Percentiles rank a stretch among this genome's conserved stretches.
These are phyloP conservation scores for Andrena marginata DNA, from an alignment of 2,888 invertebrate species.

Conservation along the genomic window DNA sequence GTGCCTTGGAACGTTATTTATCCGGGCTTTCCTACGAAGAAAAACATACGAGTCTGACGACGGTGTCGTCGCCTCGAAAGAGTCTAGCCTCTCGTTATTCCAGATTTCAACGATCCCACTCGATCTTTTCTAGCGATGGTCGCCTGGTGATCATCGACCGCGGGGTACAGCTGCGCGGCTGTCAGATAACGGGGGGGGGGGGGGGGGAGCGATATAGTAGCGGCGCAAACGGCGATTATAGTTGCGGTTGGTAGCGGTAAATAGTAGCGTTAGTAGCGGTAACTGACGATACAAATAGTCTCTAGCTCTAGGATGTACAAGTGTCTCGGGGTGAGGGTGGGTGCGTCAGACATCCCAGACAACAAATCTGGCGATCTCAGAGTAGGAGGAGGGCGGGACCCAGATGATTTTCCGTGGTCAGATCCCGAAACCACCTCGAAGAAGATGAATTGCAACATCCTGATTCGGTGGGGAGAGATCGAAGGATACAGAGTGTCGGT, in stretches of 20 bases:
- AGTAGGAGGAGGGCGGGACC: too few species aligned
- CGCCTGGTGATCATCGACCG: constrained; percentile 29
- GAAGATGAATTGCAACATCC: constrained; percentile 7
- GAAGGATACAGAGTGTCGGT: constrained; percentile 21
- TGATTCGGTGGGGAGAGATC: constrained; percentile 19
- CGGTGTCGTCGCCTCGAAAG: constrained; percentile 39
- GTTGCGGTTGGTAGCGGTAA: constrained; percentile 58
- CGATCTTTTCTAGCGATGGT: not conserved
- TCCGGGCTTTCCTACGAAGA: not conserved
- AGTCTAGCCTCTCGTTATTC: constrained; percentile 37
- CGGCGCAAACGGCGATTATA: constrained; percentile 54
- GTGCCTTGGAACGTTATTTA: not conserved
- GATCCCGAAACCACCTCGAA: constrained; percentile 15
- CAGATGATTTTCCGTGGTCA: not conserved
- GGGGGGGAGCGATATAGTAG: constrained; percentile 54
- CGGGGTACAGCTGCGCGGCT: constrained; percentile 24
- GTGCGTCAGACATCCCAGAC: not conserved
- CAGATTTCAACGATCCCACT: constrained; percentile 6
- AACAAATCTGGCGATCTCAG: constrained; percentile 16
- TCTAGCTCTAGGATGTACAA: constrained; percentile 30
- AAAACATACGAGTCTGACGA: constrained; percentile 2
- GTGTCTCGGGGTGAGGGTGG: constrained; percentile 1
- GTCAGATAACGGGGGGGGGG: constrained; percentile 51
- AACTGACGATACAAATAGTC: constrained; percentile 64
- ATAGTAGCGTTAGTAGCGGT: constrained; percentile 56